phyloP scores from a whole-genome alignment of 1,140 invertebrate genomes.

The Battus philenor region DNA sequence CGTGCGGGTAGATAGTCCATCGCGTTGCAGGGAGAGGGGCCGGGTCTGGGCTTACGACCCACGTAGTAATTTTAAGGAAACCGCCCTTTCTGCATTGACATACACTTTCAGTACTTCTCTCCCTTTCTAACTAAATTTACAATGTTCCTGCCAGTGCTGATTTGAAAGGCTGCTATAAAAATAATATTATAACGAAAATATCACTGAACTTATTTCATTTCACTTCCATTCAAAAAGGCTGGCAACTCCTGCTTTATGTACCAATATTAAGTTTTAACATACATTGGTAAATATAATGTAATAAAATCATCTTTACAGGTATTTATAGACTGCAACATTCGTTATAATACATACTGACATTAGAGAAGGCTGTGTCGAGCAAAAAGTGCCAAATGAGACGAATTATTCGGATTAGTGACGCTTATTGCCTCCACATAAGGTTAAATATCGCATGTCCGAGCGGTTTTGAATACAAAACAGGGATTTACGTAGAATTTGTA shows the following conservation, averaged over 20 bases:
- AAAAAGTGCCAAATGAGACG: conserved; percentile 11
- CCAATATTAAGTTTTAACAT: background rate
- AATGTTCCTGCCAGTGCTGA: background rate
- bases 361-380: conserved; percentile 5
- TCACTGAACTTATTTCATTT: background rate
- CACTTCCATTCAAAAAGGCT: background rate
- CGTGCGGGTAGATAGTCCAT: too few relatives aligned
- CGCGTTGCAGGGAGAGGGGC: too few relatives aligned
- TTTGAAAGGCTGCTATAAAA: background rate
- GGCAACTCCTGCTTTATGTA: background rate
- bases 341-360: conserved; percentile 5
- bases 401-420: conserved; percentile 10
- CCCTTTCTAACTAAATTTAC: too few relatives aligned
- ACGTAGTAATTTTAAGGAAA: too few relatives aligned
- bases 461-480: conserved; percentile 3
- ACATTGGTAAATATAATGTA: background rate
- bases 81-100: too few relatives aligned
- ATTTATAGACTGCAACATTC: background rate
- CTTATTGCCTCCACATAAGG: background rate
- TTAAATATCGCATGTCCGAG: background rate
- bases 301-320: conserved; percentile 3
- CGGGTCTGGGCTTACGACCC: too few relatives aligned
- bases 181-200: background rate
- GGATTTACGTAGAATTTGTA: conserved; percentile 11
- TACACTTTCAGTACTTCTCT: too few relatives aligned